A percentile compares a stretch with the other conserved stretches of the same genome.
phyloP scores from a whole-genome alignment of 2,797 vertebrate genomes.

The Oreochromis mossambicus region DNA sequence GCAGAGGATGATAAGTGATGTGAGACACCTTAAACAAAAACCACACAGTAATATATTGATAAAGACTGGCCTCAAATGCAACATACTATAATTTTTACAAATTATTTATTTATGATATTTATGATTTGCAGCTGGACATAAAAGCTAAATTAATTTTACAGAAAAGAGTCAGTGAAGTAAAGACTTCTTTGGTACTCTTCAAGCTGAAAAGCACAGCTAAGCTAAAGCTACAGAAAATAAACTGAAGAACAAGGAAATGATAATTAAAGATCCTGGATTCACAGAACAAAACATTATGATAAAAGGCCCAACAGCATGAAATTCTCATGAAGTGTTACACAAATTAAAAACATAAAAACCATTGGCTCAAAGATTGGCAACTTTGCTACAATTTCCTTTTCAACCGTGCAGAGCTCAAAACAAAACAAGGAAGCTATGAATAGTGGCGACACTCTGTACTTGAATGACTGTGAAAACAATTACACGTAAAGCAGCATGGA shows the following conservation, averaged over 20 bases:
- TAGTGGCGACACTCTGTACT: not conserved
- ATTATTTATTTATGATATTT: not conserved
- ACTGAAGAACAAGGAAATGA: not conserved
- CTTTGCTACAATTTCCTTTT: not conserved
- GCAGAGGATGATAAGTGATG: conserved; percentile 24
- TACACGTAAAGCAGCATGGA: not conserved
- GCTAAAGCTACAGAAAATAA: not conserved
- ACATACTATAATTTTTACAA: not conserved
- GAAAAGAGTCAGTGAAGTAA: not conserved
- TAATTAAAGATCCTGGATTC: not conserved
- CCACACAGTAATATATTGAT: not conserved
- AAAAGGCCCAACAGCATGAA: not conserved
- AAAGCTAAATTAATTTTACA: not conserved
- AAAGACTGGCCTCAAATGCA: not conserved
- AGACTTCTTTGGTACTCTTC: not conserved
- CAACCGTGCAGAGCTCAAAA: not conserved
- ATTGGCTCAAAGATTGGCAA: not conserved
- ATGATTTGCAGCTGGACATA: not conserved
- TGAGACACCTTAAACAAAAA: conserved; percentile 20
- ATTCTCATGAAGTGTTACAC: not conserved
- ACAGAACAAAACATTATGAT: not conserved
- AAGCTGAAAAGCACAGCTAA: not conserved
- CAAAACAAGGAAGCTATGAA: not conserved
- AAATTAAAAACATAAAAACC: not conserved
- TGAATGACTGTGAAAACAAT: not conserved